phyloP scores from a whole-genome alignment of 2,113 vertebrate species.

The Dermatemys mawii region DNA sequence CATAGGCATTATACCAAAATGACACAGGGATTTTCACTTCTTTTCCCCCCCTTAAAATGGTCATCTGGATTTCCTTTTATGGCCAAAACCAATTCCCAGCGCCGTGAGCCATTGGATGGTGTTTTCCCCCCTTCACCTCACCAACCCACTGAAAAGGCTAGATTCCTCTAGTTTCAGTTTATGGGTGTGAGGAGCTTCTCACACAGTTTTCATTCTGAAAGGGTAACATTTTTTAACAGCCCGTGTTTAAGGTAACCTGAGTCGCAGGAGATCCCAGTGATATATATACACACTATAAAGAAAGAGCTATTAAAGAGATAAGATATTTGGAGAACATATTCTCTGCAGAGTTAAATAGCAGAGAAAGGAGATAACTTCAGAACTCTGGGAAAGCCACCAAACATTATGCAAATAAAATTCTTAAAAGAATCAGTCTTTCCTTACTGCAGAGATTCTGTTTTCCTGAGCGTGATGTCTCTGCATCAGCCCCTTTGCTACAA shows the following conservation, averaged over 20 bases:
- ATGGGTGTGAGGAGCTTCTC: neutral
- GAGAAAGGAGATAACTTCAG: constrained; percentile 50
- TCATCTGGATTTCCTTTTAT: neutral
- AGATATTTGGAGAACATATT: constrained; percentile 37
- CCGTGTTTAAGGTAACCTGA: neutral
- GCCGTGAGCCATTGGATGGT: neutral
- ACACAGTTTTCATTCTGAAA: neutral
- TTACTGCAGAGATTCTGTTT: constrained; percentile 24
- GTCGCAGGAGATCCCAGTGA: neutral
- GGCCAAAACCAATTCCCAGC: constrained; percentile 8
- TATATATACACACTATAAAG: constrained; percentile 29
- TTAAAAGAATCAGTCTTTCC: constrained; percentile 50
- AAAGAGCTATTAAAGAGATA: constrained; percentile 61
- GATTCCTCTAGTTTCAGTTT: neutral
- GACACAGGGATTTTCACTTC: neutral
- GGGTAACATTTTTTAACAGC: neutral
- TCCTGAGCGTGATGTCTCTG: constrained; percentile 45
- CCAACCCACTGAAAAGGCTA: neutral
- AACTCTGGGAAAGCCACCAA: constrained; percentile 45
- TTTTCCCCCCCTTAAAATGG: neutral
- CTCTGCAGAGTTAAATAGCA: constrained; percentile 9
- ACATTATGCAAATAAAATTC: constrained; percentile 17
- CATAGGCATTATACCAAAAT: constrained; percentile 39
- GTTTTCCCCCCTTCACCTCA: neutral
- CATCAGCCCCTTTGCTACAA: neutral